Evolutionary conservation across 2,888 invertebrate genomes (phyloP).

Genomic region (Caenorhabditis sp.): DNA sequence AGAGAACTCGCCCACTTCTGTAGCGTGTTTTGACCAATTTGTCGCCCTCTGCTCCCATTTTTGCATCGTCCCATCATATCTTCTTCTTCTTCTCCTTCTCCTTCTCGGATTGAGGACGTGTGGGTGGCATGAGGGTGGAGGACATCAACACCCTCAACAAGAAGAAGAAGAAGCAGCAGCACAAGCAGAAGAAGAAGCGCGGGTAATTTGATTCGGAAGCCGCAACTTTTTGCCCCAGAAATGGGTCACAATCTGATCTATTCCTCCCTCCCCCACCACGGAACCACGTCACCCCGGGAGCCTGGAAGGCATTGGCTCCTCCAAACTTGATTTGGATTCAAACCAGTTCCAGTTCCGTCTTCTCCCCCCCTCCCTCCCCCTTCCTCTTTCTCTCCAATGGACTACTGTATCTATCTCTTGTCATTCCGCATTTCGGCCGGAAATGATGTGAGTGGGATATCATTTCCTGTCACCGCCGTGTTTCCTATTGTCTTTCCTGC

Average conservation of each 20-base stretch:
- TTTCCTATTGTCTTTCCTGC: conserved; percentile 19
- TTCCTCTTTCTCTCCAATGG: no score
- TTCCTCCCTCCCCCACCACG: conserved; percentile 9
- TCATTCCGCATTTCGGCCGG: no score
- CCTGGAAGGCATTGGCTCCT: not conserved
- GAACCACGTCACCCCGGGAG: conserved; percentile 39
- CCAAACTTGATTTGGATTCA: conserved; percentile 43
- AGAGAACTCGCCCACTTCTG: conserved; percentile 36
- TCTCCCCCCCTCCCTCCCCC: not conserved
- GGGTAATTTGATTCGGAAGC: conserved; percentile 53
- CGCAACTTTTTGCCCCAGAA: conserved; percentile 49
- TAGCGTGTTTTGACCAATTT: conserved; percentile 27
- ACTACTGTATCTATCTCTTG: conserved; percentile 36
- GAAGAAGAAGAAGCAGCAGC: no score
- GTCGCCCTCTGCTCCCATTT: conserved; percentile 11
- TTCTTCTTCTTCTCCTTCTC: conserved; percentile 43
- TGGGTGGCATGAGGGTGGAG: conserved; percentile 56
- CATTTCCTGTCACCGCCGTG: conserved; percentile 8
- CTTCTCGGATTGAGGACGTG: no score
- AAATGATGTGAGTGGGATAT: conserved; percentile 30
- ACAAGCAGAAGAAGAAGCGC: conserved; percentile 55
- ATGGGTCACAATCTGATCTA: conserved; percentile 59
- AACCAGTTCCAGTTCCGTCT: conserved; percentile 27
- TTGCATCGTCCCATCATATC: conserved; percentile 27
- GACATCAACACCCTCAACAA: not conserved